These are phyloP conservation scores for Xiphophorus birchmanni DNA, from an alignment of 2,797 vertebrate species.

Conservation along the genomic window DNA sequence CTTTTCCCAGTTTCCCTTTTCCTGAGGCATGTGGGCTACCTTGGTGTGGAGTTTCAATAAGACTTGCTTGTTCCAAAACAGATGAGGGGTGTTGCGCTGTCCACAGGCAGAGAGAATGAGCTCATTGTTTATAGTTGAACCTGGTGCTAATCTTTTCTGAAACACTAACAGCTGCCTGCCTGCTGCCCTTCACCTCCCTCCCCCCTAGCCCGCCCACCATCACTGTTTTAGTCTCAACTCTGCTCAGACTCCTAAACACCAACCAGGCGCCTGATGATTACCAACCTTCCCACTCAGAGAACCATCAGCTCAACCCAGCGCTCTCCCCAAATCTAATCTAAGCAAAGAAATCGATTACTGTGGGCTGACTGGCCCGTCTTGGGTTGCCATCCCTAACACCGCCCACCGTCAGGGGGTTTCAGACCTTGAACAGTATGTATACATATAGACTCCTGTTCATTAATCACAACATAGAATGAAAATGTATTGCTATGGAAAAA, in stretches of 20 bases:
- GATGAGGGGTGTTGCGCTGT: conserved; percentile 72
- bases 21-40: conserved; percentile 59
- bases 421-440: neutral
- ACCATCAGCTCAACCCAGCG: conserved; percentile 50
- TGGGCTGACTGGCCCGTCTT: conserved; percentile 39
- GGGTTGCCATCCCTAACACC: conserved; percentile 28
- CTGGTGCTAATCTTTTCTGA: conserved; percentile 80
- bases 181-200: conserved; percentile 4
- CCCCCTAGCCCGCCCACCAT: conserved; percentile 36
- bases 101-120: conserved; percentile 75
- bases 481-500: neutral
- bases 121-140: conserved; percentile 82
- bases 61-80: conserved; percentile 75
- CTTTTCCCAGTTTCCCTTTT: conserved; percentile 53
- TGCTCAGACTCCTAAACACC: conserved; percentile 56
- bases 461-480: neutral
- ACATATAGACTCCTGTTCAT: neutral
- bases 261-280: conserved; percentile 60
- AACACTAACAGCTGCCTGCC: conserved; percentile 67
- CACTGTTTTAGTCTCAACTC: conserved; percentile 39
- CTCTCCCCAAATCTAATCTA: conserved; percentile 70
- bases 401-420: conserved; percentile 4
- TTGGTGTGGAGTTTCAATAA: conserved; percentile 72
- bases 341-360: conserved; percentile 59
- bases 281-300: conserved; percentile 45